phyloP scores from a whole-genome alignment of 2,797 vertebrate genomes.

The Lepus oiostolus region DNA sequence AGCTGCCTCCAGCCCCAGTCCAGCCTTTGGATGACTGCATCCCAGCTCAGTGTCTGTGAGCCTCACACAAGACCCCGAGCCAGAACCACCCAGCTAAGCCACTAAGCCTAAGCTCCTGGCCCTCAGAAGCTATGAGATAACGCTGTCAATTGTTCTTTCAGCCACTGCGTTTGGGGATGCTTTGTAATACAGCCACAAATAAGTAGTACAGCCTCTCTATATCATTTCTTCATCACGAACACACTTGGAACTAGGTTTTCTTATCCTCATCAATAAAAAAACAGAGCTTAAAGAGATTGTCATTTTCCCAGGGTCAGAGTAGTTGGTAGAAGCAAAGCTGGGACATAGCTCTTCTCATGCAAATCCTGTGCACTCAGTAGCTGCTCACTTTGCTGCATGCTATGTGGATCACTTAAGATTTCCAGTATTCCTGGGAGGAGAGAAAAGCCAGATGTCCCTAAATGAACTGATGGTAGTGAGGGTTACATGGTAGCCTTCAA shows the following conservation, averaged over 20 bases:
- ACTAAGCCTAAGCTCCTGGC: not conserved
- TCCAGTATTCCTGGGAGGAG: not conserved
- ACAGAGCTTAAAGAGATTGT: not conserved
- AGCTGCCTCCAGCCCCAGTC: not conserved
- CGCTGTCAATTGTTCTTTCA: not conserved
- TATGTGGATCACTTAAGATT: not conserved
- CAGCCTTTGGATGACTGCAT: not conserved
- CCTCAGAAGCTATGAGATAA: not conserved
- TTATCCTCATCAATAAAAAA: not conserved
- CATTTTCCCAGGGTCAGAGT: not conserved
- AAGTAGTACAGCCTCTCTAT: not conserved
- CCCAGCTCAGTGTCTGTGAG: not conserved
- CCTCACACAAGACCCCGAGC: not conserved
- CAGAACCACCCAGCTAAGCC: not conserved
- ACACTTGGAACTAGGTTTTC: not conserved
- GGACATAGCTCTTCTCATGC: not conserved
- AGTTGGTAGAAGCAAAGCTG: not conserved
- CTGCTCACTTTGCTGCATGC: not conserved
- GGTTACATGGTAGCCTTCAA: not conserved
- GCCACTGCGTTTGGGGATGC: not conserved
- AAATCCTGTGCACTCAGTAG: not conserved
- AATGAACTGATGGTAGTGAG: not conserved
- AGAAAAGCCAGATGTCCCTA: not conserved
- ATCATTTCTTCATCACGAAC: not conserved
- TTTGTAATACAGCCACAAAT: not conserved